These are phyloP conservation scores for Eupeodes corollae DNA, from an alignment of 1,140 invertebrate genomes.

Conservation along the genomic window DNA sequence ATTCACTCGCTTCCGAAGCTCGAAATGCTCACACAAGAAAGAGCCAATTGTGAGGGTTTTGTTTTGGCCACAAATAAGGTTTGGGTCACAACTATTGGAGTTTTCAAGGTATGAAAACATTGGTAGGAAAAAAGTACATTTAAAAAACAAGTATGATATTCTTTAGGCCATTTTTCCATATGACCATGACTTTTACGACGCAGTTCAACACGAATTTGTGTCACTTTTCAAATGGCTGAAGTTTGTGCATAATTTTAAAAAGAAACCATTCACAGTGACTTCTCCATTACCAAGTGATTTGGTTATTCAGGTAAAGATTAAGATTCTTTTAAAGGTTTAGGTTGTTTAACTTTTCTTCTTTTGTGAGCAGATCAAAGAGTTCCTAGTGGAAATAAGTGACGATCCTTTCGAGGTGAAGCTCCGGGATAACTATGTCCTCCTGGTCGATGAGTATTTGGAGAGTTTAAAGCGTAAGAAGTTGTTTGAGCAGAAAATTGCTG, in stretches of 20 bases:
- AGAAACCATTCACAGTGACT: slow-evolving; percentile 51
- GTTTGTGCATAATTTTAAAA: slow-evolving; percentile 57
- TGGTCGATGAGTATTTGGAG: slow-evolving; percentile 94
- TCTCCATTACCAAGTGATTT: slow-evolving; percentile 74
- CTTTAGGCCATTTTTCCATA: slow-evolving; percentile 73
- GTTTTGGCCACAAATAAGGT: slow-evolving; percentile 57
- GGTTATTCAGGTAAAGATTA: slow-evolving; percentile 60
- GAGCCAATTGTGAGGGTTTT: slow-evolving; percentile 61
- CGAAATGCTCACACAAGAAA: slow-evolving; percentile 52
- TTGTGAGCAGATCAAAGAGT: slow-evolving; percentile 56
- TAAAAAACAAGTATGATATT: background rate
- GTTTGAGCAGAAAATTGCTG: slow-evolving; percentile 61
- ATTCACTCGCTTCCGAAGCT: slow-evolving; percentile 45
- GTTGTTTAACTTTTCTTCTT: slow-evolving; percentile 5
- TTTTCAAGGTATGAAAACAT: slow-evolving; percentile 37
- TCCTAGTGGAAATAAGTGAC: slow-evolving; percentile 84
- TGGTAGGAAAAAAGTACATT: background rate
- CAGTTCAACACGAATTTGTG: slow-evolving; percentile 83
- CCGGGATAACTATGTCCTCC: slow-evolving; percentile 87
- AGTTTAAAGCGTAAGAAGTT: slow-evolving; percentile 83
- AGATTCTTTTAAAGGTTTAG: background rate
- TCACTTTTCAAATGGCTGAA: slow-evolving; percentile 91
- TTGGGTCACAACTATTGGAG: slow-evolving; percentile 58
- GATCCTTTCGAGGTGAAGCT: slow-evolving; percentile 97
- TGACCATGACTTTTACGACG: slow-evolving; percentile 85